These are phyloP conservation scores for Bombycilla garrulus DNA, from an alignment of 2,113 vertebrate genomes.

Conservation along the genomic window DNA sequence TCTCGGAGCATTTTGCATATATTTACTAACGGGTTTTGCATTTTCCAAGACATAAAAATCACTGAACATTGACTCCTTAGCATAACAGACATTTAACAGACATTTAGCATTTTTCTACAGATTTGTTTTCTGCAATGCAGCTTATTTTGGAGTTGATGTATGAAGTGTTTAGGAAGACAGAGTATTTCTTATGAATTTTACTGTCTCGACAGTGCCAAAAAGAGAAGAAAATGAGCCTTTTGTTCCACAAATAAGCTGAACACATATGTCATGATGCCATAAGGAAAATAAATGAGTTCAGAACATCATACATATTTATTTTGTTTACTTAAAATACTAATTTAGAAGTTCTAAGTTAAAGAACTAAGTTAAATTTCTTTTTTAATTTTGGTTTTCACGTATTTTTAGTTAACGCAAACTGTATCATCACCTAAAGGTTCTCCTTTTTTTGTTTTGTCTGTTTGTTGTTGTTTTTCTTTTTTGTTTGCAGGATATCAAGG, in stretches of 20 bases:
- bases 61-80: constrained; percentile 23
- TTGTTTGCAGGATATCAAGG: not conserved
- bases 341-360: not conserved
- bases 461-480: not conserved
- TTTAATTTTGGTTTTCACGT: not conserved
- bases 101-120: not conserved
- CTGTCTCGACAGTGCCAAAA: not conserved
- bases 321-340: not conserved
- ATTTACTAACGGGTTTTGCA: constrained; percentile 36
- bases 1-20: not conserved
- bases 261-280: not conserved
- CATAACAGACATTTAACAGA: constrained; percentile 44
- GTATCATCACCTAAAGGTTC: not conserved
- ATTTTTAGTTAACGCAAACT: not conserved
- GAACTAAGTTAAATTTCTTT: not conserved
- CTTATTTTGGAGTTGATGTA: constrained; percentile 43
- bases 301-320: not conserved
- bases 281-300: not conserved
- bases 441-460: not conserved
- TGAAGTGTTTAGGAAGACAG: not conserved
- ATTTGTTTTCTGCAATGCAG: constrained; percentile 5
- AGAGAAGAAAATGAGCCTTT: not conserved
- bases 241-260: not conserved
- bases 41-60: constrained; percentile 22
- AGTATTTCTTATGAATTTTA: constrained; percentile 1